Evolutionary conservation across 2,797 vertebrate species (phyloP).

Genomic region (Mormyrops boulengeri): DNA sequence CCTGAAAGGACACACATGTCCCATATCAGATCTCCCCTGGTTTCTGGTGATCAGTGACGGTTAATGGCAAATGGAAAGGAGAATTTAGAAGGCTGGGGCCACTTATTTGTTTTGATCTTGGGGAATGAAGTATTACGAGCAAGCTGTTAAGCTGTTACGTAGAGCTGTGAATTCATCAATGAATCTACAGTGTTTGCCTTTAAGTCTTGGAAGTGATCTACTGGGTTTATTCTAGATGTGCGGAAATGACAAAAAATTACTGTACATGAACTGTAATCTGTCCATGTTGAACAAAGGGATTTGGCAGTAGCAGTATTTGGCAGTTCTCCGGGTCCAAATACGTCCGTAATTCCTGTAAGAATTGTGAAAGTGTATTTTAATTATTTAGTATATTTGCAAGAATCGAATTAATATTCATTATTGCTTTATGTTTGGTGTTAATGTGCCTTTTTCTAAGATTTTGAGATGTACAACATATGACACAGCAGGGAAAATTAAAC

Average conservation of each 20-base stretch:
- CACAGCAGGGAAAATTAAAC: constrained; percentile 20
- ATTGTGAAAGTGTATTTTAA: background rate
- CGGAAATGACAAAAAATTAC: background rate
- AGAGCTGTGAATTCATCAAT: background rate
- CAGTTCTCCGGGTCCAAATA: background rate
- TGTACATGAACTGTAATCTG: background rate
- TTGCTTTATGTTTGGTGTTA: background rate
- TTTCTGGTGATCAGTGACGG: background rate
- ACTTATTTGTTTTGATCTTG: background rate
- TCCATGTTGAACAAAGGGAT: background rate
- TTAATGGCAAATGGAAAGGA: constrained; percentile 12
- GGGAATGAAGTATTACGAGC: background rate
- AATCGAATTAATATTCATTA: background rate
- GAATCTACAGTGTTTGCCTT: background rate
- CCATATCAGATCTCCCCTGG: background rate
- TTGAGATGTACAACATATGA: constrained; percentile 22
- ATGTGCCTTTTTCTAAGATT: background rate
- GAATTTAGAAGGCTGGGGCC: background rate
- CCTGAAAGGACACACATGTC: background rate
- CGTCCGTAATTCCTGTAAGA: background rate
- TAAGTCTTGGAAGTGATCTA: background rate
- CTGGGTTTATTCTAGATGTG: background rate
- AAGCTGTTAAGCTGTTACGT: background rate
- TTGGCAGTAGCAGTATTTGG: background rate
- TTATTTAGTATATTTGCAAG: background rate